Evolutionary conservation across 2,888 invertebrate genomes (phyloP).

Genomic region (Antitype chi): DNA sequence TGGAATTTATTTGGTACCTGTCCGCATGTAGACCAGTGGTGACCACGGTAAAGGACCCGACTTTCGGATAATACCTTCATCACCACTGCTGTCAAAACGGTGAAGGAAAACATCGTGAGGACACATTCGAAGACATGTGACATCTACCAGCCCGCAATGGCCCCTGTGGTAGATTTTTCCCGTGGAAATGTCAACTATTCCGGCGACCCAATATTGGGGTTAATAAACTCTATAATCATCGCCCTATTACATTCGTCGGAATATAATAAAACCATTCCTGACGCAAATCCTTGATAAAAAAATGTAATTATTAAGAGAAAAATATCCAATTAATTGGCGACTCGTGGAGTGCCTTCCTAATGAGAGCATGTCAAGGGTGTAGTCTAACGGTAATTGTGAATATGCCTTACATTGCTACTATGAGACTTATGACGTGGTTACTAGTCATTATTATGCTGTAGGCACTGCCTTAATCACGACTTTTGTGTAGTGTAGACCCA

Average conservation of each 20-base stretch:
- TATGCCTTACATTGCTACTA: conserved; percentile 46
- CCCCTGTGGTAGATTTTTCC: too few relatives aligned
- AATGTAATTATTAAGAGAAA: conserved; percentile 39
- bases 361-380: conserved; percentile 52
- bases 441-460: conserved; percentile 17
- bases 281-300: not conserved
- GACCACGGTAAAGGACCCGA: too few relatives aligned
- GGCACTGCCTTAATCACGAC: not conserved
- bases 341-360: conserved; percentile 41
- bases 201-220: not conserved
- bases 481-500: not conserved
- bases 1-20: not conserved
- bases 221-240: not conserved
- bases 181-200: too few relatives aligned
- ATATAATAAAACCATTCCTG: not conserved
- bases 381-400: conserved; percentile 67
- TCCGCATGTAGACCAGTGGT: too few relatives aligned
- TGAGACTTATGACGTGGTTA: conserved; percentile 36
- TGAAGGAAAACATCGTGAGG: too few relatives aligned
- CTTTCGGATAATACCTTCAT: too few relatives aligned
- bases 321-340: conserved; percentile 46
- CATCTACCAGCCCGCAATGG: too few relatives aligned
- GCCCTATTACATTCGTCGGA: not conserved
- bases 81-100: too few relatives aligned
- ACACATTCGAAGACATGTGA: too few relatives aligned